Base-by-base conservation (phyloP, 2,113 vertebrate genomes). In the Pristiophorus japonicus region DNA sequence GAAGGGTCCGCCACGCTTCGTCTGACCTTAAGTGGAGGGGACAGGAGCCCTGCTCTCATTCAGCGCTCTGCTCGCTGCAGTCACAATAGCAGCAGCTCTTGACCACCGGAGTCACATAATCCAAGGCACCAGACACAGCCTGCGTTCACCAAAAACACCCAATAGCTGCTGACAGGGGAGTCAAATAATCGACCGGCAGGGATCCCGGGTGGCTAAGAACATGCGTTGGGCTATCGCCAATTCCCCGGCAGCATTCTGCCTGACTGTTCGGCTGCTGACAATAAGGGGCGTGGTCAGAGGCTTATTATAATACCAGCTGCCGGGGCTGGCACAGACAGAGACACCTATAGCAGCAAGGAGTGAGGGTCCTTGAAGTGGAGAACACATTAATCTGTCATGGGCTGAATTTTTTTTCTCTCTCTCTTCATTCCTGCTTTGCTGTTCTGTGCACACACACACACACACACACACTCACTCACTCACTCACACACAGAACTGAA, bases 311-410 rank as follows among this genome's bases (percentile, higher is more conserved):
- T 65, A 65, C 6, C 20, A 65, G 18, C 59, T 65, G 62, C 90
- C 65, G 62, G 62, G 90, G 90, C 90, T 63, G 90, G 90, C 90
- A 93, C 59, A 42, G 45, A 11, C 62, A 22, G 10, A 65, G 59
- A 65, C 62, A 66, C 90, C 90, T 93, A 93, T 93, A 65, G 90
- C 90, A 93, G 90, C 18, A n/a, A 92, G 90, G 59, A 92, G 90
- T 42, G 90, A 93, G 90, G 90, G 90, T 93, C 90, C 90, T 93
- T 93, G 65, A 93, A 93, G n/a, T 93, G 90, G 59, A 93, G 90
- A 93, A 93, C 90, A 93, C 62, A 93, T 93, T 93, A 93, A 93
- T 93, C 90, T 93, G 90, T 93, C 90, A 93, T 93, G 90, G 90
- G 90, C n/a, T 93, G 90, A 93, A 66, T 93, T 91, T 91, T 90